Conservation (phyloP, 2,797 vertebrate genomes). For the Sarcophilus harrisii region DNA sequence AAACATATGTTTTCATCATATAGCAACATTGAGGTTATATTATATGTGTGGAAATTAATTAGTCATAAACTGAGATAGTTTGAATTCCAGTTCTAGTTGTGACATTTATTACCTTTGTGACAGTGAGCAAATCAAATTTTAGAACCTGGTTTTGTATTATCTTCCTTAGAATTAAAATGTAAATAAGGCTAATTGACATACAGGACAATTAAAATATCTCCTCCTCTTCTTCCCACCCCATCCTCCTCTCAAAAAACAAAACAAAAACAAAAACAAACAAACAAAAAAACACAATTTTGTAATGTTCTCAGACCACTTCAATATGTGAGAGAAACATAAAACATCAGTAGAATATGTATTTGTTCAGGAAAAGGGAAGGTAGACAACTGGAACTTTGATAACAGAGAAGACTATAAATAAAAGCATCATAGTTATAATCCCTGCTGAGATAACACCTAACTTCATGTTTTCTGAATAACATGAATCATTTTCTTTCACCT, state of each 20-base stretch:
- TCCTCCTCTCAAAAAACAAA: accelerated
- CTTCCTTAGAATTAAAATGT: not conserved
- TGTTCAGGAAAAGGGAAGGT: not conserved
- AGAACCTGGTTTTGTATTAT: not conserved
- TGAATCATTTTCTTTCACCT: not conserved
- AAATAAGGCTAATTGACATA: not conserved
- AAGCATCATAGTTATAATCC: constrained; percentile 11
- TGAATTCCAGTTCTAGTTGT: not conserved
- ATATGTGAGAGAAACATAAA: not conserved
- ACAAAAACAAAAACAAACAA: too few relatives aligned
- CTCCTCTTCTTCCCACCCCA: too few relatives aligned
- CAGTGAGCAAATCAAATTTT: not conserved
- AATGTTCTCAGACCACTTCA: not conserved
- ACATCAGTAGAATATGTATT: not conserved
- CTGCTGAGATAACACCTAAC: not conserved
- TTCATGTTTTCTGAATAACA: not conserved
- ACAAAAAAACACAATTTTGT: not conserved
- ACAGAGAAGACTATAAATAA: not conserved
- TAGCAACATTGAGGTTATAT: not conserved
- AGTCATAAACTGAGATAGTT: not conserved
- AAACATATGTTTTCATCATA: not conserved
- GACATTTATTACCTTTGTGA: not conserved
- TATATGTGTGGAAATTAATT: not conserved
- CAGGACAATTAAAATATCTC: not conserved
- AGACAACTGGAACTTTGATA: not conserved